Percentiles rank a stretch among this genome's conserved stretches.
Conservation (phyloP, 2,888 invertebrate genomes). For the Caenorhabditis sp. region DNA sequence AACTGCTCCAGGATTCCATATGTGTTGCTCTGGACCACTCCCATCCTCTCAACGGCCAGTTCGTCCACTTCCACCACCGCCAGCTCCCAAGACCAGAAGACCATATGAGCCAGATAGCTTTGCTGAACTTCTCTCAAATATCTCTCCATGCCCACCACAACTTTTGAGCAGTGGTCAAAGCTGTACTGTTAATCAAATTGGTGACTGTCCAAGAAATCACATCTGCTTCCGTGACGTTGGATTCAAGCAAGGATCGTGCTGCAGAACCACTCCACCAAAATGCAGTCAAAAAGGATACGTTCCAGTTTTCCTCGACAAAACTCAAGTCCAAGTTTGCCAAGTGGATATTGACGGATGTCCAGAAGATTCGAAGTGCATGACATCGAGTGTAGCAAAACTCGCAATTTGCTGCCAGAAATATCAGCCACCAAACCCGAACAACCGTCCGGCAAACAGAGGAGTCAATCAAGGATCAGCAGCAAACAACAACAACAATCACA, state of each 20-base stretch:
- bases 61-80: slow-evolving; percentile 57
- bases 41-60: slow-evolving; percentile 64
- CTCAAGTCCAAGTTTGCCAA: slow-evolving; percentile 77
- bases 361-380: slow-evolving; percentile 74
- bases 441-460: slow-evolving; percentile 43
- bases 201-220: slow-evolving; percentile 71
- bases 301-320: slow-evolving; percentile 73
- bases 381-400: slow-evolving; percentile 72
- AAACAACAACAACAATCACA: slow-evolving; percentile 55
- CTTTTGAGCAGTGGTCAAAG: slow-evolving; percentile 76
- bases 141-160: slow-evolving; percentile 79
- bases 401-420: slow-evolving; percentile 77
- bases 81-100: slow-evolving; percentile 47
- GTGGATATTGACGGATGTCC: slow-evolving; percentile 72
- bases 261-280: slow-evolving; percentile 72
- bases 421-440: slow-evolving; percentile 62
- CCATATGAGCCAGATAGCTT: slow-evolving; percentile 68
- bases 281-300: slow-evolving; percentile 72
- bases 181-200: slow-evolving; percentile 78
- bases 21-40: slow-evolving; percentile 79
- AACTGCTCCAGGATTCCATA: slow-evolving; percentile 81
- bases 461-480: slow-evolving; percentile 60
- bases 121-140: slow-evolving; percentile 69
- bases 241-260: slow-evolving; percentile 73
- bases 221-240: slow-evolving; percentile 71